Evolutionary conservation across 2,797 vertebrate species (phyloP), one percentile per base, ranked within the genome.

Genomic region (Pseudomugil gertrudae): DNA sequence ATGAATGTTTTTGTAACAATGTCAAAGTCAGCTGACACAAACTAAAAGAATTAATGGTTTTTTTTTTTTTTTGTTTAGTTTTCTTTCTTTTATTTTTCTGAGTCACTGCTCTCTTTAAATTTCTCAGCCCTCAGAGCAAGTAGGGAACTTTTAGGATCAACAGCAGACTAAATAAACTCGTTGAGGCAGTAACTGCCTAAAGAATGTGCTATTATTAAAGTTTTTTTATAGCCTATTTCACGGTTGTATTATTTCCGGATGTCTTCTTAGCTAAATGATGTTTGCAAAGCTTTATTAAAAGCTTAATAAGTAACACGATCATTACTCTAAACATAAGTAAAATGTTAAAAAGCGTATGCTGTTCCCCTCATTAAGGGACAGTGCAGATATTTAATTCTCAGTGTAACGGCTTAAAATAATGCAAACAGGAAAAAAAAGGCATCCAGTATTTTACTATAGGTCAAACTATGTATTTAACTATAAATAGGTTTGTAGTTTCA

Each of bases 141-240:
- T n/a, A n/a, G 73, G 64, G 66, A 57, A 80, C 64, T 76, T 72
- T 84, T 66, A 84, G 85, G 81, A 87, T 85, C 79, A 89, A 78
- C 72, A 82, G 76, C 82, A 90, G 72, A 83, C 70, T 74, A 88
- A 89, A 90, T 88, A 90, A 89, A 86, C 84, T 67, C 36, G 47
- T 17, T 79, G 62, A 74, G 66, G 72, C 66, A 84, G 74, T 55
- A 75, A 71, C 60, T 62, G 69, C 26, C 57, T 76, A 51, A 74
- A 59, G 81, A 50, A 72, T 63, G 40, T 57, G 64, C 56, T 45
- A 55, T 69, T 60, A 59, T 58, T 68, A 48, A 70, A 66, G 57
- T 40, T 54, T 63, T 14, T 30, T 14, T 38, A 17, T 40, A 17
- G 24, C 17, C 19, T 32, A 19, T 24, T 50, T 27, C 24, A 4